Evolutionary conservation across 2,797 vertebrate species (phyloP).

Genomic region (Okamejei kenojei): DNA sequence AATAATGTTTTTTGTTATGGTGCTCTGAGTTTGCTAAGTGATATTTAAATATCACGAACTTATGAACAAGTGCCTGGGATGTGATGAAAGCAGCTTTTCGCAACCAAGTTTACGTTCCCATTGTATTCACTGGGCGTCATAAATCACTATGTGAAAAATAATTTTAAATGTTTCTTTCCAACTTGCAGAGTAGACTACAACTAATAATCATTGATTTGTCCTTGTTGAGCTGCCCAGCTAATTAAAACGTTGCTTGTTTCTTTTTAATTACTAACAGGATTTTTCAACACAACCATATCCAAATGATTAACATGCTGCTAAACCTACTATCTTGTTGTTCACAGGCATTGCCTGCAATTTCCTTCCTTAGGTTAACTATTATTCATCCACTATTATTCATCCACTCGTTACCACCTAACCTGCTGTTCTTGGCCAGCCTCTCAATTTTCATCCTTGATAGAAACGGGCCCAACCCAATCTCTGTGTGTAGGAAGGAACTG

Average conservation of each 20-base stretch:
- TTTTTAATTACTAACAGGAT: neutral
- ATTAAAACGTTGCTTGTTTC: neutral
- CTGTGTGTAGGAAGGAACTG: too few species aligned
- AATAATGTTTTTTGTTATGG: neutral
- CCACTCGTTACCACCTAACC: too few species aligned
- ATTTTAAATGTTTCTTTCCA: slow-evolving; percentile 13
- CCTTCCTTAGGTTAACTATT: too few species aligned
- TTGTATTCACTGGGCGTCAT: slow-evolving; percentile 6
- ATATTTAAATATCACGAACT: neutral
- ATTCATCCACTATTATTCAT: too few species aligned
- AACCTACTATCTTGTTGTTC: neutral
- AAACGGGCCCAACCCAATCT: too few species aligned
- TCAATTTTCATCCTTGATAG: too few species aligned
- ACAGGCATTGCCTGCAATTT: neutral
- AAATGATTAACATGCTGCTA: neutral
- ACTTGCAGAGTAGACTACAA: neutral
- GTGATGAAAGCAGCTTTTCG: neutral
- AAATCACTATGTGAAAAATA: slow-evolving; percentile 10
- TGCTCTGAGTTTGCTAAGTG: neutral
- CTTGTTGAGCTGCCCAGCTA: neutral
- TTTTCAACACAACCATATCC: neutral
- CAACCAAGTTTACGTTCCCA: neutral
- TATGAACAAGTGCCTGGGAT: neutral
- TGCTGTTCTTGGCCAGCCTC: too few species aligned
- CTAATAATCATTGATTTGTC: neutral